phyloP scores from a whole-genome alignment of 2,113 vertebrate genomes.

The Pantherophis guttatus region DNA sequence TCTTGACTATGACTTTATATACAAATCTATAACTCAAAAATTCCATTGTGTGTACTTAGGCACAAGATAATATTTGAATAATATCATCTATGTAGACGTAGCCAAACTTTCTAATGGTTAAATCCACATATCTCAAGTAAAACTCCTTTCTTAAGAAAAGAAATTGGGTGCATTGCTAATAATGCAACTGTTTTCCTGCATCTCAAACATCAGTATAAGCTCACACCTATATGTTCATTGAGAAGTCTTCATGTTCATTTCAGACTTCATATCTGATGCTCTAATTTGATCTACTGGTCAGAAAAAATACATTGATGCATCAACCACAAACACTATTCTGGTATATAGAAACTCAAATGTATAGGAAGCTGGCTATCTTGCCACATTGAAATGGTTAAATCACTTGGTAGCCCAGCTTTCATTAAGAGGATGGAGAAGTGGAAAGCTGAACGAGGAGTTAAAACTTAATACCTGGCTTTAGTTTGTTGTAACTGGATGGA shows the following conservation, averaged over 20 bases:
- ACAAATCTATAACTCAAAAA: accelerated
- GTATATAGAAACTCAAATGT: background rate
- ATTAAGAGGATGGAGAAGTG: background rate
- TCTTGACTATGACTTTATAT: background rate
- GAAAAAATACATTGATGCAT: background rate
- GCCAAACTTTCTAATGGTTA: background rate
- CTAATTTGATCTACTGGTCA: background rate
- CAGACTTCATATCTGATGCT: background rate
- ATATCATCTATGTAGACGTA: background rate
- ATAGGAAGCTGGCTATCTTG: background rate
- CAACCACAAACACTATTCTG: background rate
- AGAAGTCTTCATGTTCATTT: background rate
- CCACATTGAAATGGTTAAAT: background rate
- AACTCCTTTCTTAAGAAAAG: background rate
- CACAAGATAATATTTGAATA: accelerated
- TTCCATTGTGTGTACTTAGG: background rate
- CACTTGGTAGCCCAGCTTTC: background rate
- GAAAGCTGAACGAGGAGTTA: background rate
- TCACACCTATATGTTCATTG: background rate
- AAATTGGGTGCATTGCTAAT: background rate
- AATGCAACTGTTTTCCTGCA: background rate
- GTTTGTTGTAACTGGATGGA: background rate
- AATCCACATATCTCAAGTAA: no score
- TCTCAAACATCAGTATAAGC: background rate
- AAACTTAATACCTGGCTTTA: background rate